Conservation (phyloP, 2,888 invertebrate species). For the Alviniconcha strummeri region DNA sequence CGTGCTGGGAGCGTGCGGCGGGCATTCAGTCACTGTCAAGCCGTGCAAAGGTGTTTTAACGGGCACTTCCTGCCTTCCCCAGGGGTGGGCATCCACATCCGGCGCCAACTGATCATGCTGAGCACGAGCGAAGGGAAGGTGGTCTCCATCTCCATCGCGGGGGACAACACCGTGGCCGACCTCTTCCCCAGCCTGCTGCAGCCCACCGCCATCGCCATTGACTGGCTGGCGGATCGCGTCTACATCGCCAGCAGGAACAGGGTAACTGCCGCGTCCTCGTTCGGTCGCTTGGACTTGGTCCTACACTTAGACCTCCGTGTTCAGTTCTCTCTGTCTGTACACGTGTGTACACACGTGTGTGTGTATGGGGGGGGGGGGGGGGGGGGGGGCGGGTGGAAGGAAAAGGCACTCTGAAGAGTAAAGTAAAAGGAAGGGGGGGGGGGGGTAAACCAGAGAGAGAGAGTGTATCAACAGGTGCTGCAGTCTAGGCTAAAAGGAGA, state of each 20-base stretch:
- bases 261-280: constrained; percentile 41
- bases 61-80: constrained; percentile 46
- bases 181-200: constrained; percentile 57
- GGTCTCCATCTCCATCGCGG: constrained; percentile 73
- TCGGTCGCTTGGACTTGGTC: no score
- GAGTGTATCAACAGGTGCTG: no score
- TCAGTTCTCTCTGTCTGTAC: background rate
- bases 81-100: constrained; percentile 87
- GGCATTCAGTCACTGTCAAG: no score
- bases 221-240: constrained; percentile 91
- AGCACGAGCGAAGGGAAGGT: constrained; percentile 84
- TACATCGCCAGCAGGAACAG: constrained; percentile 86
- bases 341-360: background rate
- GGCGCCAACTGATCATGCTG: constrained; percentile 82
- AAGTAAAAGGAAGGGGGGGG: no score
- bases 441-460: no score
- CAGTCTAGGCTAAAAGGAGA: no score
- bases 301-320: background rate
- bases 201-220: constrained; percentile 79
- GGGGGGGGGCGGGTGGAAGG: no score
- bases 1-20: no score
- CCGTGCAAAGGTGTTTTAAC: no score
- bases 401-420: no score
- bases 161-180: constrained; percentile 42
- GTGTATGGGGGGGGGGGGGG: background rate